Conservation (phyloP, 1,140 invertebrate species). For the Drosophila obscura region DNA sequence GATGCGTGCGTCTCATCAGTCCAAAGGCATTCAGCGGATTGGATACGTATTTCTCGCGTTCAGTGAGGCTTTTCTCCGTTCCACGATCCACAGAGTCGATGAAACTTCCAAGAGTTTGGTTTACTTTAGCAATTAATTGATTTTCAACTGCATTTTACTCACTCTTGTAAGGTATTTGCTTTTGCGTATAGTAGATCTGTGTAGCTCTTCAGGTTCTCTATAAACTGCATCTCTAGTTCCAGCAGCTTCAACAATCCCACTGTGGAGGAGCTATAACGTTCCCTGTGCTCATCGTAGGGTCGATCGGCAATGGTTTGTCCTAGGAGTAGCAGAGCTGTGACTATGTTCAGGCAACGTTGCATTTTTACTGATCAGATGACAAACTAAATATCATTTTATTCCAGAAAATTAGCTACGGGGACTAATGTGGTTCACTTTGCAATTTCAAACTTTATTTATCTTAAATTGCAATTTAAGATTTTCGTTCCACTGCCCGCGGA, state of each 20-base stretch:
- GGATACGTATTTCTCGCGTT: conserved; percentile 40
- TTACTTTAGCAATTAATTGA: too few species aligned
- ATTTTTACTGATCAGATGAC: conserved; percentile 19
- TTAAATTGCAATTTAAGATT: neutral
- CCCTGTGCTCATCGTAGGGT: neutral
- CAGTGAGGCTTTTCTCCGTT: neutral
- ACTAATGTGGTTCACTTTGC: neutral
- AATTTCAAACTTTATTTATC: conserved; percentile 2
- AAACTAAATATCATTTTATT: too few species aligned
- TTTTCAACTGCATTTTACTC: neutral
- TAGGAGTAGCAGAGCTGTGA: conserved; percentile 6
- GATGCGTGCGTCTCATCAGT: conserved; percentile 41
- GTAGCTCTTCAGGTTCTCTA: conserved; percentile 4
- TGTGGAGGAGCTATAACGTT: conserved; percentile 10
- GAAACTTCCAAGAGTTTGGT: neutral
- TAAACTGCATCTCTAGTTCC: conserved; percentile 16
- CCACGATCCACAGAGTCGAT: conserved; percentile 11
- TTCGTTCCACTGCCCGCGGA: neutral
- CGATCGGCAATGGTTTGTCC: neutral
- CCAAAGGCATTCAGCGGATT: conserved; percentile 56
- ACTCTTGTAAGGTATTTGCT: conserved; percentile 21
- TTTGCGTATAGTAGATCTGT: conserved; percentile 28
- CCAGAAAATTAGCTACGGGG: neutral
- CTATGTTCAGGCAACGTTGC: neutral
- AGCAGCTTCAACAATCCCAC: conserved; percentile 10